A percentile compares a stretch with the other conserved stretches of the same genome.
These are phyloP conservation scores for Odocoileus hemionus DNA, from an alignment of 2,113 vertebrate genomes.

Conservation along the genomic window DNA sequence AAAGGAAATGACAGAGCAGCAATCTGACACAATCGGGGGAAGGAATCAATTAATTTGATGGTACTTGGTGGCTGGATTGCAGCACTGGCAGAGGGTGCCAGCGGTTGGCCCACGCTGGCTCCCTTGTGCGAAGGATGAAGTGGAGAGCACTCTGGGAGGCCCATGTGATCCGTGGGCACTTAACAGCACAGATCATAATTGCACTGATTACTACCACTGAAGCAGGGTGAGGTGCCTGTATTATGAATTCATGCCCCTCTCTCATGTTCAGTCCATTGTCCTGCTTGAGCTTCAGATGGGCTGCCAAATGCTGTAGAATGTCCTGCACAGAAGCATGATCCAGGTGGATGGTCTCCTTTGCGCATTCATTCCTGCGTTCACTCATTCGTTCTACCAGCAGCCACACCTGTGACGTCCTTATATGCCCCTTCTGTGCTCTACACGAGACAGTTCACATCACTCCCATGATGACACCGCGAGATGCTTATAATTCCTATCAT, in stretches of 20 bases:
- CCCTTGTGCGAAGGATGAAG: background rate
- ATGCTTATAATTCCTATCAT: background rate
- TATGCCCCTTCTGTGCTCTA: rapidly evolving
- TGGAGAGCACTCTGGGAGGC: conserved; percentile 27
- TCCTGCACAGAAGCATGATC: background rate
- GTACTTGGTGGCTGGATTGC: conserved; percentile 40
- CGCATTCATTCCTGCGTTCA: rapidly evolving
- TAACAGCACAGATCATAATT: conserved; percentile 19
- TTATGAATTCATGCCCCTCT: conserved; percentile 21
- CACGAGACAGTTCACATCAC: rapidly evolving
- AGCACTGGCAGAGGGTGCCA: background rate
- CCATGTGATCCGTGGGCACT: background rate
- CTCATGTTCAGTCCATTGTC: background rate
- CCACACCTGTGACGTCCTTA: rapidly evolving
- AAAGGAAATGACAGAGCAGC: background rate
- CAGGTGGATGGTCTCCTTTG: background rate
- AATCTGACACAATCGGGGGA: background rate
- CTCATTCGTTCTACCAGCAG: rapidly evolving
- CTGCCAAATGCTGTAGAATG: background rate
- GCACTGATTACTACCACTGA: background rate
- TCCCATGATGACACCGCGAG: rapidly evolving
- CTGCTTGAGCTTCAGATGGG: background rate
- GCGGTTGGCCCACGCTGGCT: background rate
- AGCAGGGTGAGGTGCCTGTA: conserved; percentile 2
- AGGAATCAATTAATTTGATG: conserved; percentile 63